Evolutionary conservation across 2,888 invertebrate genomes (phyloP).

Genomic region (Syritta pipiens): DNA sequence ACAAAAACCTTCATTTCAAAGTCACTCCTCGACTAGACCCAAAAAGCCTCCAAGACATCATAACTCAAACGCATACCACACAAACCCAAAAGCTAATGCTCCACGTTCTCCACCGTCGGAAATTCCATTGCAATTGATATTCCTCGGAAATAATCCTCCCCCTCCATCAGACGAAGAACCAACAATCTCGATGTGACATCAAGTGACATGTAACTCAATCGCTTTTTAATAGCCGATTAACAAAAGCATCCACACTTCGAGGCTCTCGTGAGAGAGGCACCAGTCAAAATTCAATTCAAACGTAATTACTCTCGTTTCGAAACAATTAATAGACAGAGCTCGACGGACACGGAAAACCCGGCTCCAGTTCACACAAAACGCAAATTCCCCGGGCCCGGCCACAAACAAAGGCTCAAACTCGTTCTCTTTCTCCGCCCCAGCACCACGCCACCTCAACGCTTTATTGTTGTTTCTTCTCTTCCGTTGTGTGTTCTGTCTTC

Average conservation of each 20-base stretch:
- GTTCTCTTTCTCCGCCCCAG: constrained; percentile 32
- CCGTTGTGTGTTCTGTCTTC: constrained; percentile 31
- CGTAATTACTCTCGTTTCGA: constrained; percentile 68
- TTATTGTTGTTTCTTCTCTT: constrained; percentile 38
- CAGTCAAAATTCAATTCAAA: constrained; percentile 60
- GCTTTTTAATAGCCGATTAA: constrained; percentile 64
- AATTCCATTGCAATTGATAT: constrained; percentile 18
- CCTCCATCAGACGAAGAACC: constrained; percentile 19
- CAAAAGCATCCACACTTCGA: constrained; percentile 64
- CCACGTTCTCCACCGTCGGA: too few relatives aligned
- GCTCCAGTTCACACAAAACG: constrained; percentile 40
- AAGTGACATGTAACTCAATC: constrained; percentile 68
- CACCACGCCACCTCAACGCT: not conserved
- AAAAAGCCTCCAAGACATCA: too few relatives aligned
- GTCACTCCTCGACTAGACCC: too few relatives aligned
- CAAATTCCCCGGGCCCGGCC: constrained; percentile 56
- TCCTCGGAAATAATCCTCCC: constrained; percentile 12
- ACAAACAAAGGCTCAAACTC: constrained; percentile 66
- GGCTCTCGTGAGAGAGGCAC: constrained; percentile 7
- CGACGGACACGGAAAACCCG: constrained; percentile 49
- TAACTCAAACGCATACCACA: too few relatives aligned
- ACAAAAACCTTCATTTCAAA: too few relatives aligned
- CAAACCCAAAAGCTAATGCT: too few relatives aligned
- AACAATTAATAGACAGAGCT: constrained; percentile 67
- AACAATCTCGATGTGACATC: constrained; percentile 61